Base-by-base conservation (phyloP, 1,140 invertebrate genomes). In the Pseudobourletiella spinata region DNA sequence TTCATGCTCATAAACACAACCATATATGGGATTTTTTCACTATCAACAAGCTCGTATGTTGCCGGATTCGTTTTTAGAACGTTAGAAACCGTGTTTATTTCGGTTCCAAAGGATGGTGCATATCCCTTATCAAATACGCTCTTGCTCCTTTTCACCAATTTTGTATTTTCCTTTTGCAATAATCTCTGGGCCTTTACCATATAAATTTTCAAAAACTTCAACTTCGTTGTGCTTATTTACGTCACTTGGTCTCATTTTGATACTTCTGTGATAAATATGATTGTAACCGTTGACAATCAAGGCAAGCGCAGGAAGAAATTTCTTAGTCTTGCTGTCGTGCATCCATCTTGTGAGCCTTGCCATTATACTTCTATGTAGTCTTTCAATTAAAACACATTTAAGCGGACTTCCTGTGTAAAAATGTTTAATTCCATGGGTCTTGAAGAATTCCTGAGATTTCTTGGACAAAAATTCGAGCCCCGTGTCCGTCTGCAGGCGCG, bases 211-310 rank as follows among this genome's bases (percentile, higher is more conserved):
- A 20, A 30, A 56, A 4, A 56, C 52, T 4, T 56, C 4, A 29
- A 15, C 30, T 56, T 56, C 26, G 20, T 63, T 63, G 26, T 46
- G 25, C 8, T 46, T 15, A 20, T 11, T 63, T 6, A 48, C 55
- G 1, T 59, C 25, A 4, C 8, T 20, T 6, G 61, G 61, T 22
- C 11, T 15, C 28, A 46, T 50, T 32, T 35, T 35, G 24, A 63
- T 57, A 16, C 3, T 15, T 3, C 43, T 32, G 42, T 63, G 61
- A 22, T 29, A 57, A 2, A 28, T 50, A 11, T 14, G 4, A 29
- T 63, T 63, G 30, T 63, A 63, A 16, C 20, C 20, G 3, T 25
- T 50, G 11, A 42, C 29, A 44, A 63, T 48, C 1, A 30, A 14
- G n/a, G 1, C 14, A 26, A 63, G 35, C 1, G n/a, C 28, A 11